A percentile compares a stretch with the other conserved stretches of the same genome.
These are phyloP conservation scores for Sesamia nonagrioides DNA, from an alignment of 1,140 invertebrate genomes.

Conservation along the genomic window DNA sequence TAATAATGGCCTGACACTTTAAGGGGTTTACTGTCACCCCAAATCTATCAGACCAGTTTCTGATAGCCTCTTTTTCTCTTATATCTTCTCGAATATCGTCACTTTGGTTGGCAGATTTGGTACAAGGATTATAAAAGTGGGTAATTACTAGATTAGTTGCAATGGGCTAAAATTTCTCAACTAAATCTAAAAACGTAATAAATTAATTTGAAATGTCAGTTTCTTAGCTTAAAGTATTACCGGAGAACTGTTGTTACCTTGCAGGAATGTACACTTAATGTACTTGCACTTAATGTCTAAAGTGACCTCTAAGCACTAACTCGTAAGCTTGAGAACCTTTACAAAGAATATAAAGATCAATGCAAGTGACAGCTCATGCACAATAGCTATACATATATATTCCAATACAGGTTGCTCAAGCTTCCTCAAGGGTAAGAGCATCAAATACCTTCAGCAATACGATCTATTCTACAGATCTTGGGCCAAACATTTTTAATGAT, in stretches of 20 bases:
- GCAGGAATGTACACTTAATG: not conserved
- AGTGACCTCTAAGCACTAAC: conserved; percentile 1
- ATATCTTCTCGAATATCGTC: too few species aligned
- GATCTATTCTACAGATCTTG: not conserved
- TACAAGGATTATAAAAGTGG: too few species aligned
- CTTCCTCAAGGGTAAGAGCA: not conserved
- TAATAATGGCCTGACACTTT: too few species aligned
- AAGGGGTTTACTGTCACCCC: too few species aligned
- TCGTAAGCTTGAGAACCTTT: not conserved
- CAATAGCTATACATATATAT: not conserved
- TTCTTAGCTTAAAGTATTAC: not conserved
- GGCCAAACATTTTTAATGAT: not conserved
- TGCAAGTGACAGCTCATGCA: not conserved
- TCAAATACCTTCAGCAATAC: not conserved
- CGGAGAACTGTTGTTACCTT: not conserved
- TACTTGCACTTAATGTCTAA: not conserved
- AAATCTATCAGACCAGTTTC: too few species aligned
- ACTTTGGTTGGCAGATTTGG: too few species aligned
- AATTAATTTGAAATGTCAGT: not conserved
- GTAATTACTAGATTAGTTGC: too few species aligned
- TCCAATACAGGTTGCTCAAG: conserved; percentile 4
- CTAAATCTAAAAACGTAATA: too few species aligned
- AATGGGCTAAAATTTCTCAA: too few species aligned
- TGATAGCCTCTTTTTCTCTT: too few species aligned
- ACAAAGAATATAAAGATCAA: not conserved